Evolutionary conservation across 2,797 vertebrate genomes (phyloP), one percentile per base, ranked within the genome.

Genomic region (Rhadinocentrus ornatus): DNA sequence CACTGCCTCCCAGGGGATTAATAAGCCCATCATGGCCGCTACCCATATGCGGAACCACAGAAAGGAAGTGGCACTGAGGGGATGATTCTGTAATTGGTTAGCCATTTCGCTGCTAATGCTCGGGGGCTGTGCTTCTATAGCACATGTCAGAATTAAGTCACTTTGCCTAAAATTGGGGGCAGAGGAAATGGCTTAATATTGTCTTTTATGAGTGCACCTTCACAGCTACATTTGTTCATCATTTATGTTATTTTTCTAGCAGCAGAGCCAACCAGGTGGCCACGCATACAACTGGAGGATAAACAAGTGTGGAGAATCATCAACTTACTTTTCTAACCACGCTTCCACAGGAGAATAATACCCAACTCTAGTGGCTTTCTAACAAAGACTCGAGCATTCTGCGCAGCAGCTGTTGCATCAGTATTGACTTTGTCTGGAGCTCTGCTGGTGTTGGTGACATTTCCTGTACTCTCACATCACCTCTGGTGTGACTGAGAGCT

Each of bases 1-100:
- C 78, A 60, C 75, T 67, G 62, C 78, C 75, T 89, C 89, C 84
- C 82, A 24, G 59, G 81, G 88, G 90, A 91, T 90, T 91, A 91
- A 90, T 90, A 89, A 89, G 35, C 39, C 84, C 85, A 86, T 84
- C 80, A 65, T 74, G 74, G 77, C 83, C 59, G 81, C 83, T 71
- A 70, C 58, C 72, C 76, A 80, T 83, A 85, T 77, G 75, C 66
- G 73, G 50, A 75, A 74, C 78, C 64, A 27, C 75, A 64, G 77
- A 80, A 16, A 65, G 52, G 74, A 80, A 74, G 66, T 66, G 65
- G 56, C 54, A 63, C 41, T 58, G 73, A 58, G 62, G 66, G 68
- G 67, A 13, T 48, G 60, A 62, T 61, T 58, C 44, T 68, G 65
- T 69, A 58, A 66, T 56, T 53, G 37, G 53, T 84, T 73, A 58